These are phyloP conservation scores for Tringa solitaria DNA, from an alignment of 2,113 vertebrate species.

Conservation along the genomic window DNA sequence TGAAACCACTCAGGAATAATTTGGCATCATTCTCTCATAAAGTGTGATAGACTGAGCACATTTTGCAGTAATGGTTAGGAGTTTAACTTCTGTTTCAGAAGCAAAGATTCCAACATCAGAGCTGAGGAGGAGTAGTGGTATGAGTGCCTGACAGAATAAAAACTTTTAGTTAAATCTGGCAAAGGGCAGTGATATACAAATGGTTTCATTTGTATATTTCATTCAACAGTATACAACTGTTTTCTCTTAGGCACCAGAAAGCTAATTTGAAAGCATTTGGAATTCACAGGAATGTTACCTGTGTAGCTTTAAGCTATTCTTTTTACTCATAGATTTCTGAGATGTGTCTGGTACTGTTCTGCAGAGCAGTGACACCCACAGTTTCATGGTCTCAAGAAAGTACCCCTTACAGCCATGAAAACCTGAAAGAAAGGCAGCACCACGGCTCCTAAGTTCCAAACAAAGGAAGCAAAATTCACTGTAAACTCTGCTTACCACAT, in stretches of 20 bases:
- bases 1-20: not conserved
- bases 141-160: not conserved
- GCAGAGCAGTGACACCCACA: not conserved
- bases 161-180: not conserved
- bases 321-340: not conserved
- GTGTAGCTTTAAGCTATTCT: not conserved
- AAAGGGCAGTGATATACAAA: not conserved
- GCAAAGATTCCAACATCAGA: not conserved
- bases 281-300: not conserved
- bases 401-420: not conserved
- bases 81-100: not conserved
- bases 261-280: not conserved
- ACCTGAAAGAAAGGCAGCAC: not conserved
- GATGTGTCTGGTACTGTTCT: not conserved
- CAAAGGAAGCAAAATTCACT: not conserved
- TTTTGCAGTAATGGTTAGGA: not conserved
- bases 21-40: not conserved
- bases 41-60: not conserved
- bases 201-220: too few species aligned
- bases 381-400: not conserved
- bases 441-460: not conserved
- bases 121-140: not conserved
- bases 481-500: not conserved
- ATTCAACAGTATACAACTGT: not conserved
- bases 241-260: not conserved